These are phyloP conservation scores for Lycaena phlaeas DNA, from an alignment of 2,888 invertebrate species.

Conservation along the genomic window DNA sequence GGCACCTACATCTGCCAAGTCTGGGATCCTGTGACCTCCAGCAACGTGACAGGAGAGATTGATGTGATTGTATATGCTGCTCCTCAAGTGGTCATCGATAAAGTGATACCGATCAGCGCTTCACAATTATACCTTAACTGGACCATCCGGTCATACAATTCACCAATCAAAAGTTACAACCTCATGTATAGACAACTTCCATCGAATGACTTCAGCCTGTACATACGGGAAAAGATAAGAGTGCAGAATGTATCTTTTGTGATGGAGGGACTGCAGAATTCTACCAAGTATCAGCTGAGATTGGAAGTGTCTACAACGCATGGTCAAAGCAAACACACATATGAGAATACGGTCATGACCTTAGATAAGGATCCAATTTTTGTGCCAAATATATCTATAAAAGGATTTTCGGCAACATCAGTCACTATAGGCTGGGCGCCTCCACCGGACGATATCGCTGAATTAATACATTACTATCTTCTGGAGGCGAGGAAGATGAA, in stretches of 20 bases:
- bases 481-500: constrained; percentile 75
- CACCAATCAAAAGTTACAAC: constrained; percentile 74
- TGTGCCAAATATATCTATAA: constrained; percentile 83
- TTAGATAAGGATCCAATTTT: constrained; percentile 83
- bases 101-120: constrained; percentile 82
- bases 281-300: constrained; percentile 77
- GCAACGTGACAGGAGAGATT: constrained; percentile 50
- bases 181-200: constrained; percentile 64
- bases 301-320: constrained; percentile 78
- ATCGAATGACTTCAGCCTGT: constrained; percentile 37
- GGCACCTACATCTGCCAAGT: constrained; percentile 67
- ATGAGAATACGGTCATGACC: constrained; percentile 68
- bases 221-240: constrained; percentile 73
- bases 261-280: constrained; percentile 75
- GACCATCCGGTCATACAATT: constrained; percentile 85
- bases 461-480: constrained; percentile 83
- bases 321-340: constrained; percentile 72
- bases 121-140: constrained; percentile 85
- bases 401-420: constrained; percentile 78
- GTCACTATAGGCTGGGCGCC: constrained; percentile 87
- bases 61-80: constrained; percentile 77
- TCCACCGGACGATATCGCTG: constrained; percentile 76
- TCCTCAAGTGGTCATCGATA: constrained; percentile 80
- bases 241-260: constrained; percentile 79
- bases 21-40: constrained; percentile 38